A percentile compares a stretch with the other conserved stretches of the same genome.
Evolutionary conservation across 2,797 vertebrate species (phyloP).

Genomic region (Cossypha heuglini): DNA sequence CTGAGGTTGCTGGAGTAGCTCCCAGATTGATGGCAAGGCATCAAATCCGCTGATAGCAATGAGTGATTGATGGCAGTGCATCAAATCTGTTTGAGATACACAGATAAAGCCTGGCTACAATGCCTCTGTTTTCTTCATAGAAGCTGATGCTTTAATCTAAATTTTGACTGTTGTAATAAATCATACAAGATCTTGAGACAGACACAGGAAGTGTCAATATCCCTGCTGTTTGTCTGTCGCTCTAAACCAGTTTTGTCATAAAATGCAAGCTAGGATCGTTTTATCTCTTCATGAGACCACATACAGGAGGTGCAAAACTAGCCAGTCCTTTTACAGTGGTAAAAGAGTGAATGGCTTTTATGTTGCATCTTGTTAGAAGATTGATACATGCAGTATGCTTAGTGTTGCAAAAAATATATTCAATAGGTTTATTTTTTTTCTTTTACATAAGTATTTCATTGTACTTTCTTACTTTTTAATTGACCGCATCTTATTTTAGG

Average conservation of each 20-base stretch:
- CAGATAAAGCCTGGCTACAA: not conserved
- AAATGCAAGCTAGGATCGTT: not conserved
- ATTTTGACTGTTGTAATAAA: not conserved
- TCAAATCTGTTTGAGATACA: not conserved
- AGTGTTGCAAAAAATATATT: not conserved
- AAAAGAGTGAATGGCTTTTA: not conserved
- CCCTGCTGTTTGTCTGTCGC: fast-evolving
- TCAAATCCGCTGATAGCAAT: not conserved
- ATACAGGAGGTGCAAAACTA: not conserved
- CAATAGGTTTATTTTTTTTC: not conserved
- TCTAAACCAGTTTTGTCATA: not conserved
- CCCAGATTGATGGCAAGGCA: not conserved
- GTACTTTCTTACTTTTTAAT: not conserved
- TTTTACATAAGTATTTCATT: not conserved
- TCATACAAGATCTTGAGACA: not conserved
- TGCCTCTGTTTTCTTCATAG: not conserved
- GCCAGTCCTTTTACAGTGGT: not conserved
- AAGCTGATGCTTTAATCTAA: not conserved
- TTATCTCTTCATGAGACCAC: not conserved
- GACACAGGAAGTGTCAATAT: not conserved
- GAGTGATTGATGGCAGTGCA: not conserved
- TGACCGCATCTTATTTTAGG: not conserved
- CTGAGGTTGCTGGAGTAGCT: not conserved
- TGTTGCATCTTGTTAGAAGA: not conserved
- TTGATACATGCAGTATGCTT: not conserved